These are phyloP conservation scores for Crocidura indochinensis DNA, from an alignment of 2,797 vertebrate species.

Conservation along the genomic window DNA sequence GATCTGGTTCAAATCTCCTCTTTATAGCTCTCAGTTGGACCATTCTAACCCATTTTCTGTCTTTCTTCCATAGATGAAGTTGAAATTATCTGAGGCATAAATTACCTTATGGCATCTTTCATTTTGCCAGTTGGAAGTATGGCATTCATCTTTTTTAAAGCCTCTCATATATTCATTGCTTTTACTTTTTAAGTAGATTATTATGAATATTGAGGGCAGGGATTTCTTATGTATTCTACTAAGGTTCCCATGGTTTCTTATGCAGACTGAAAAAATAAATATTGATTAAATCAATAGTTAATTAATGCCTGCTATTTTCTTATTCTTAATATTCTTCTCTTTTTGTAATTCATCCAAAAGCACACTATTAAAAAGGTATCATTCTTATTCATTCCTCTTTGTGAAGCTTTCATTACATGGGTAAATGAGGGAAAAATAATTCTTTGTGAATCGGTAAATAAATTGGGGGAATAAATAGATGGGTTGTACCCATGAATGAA, in stretches of 20 bases:
- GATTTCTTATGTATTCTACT: slow-evolving; percentile 47
- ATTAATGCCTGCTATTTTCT: slow-evolving; percentile 7
- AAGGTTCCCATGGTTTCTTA: not conserved
- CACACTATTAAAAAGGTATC: slow-evolving; percentile 30
- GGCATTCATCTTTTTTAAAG: slow-evolving; percentile 41
- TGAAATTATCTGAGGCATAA: slow-evolving; percentile 32
- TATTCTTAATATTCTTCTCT: not conserved
- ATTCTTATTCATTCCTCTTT: slow-evolving; percentile 30
- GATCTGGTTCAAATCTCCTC: slow-evolving; percentile 24
- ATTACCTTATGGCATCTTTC: slow-evolving; percentile 48
- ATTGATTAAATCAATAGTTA: slow-evolving; percentile 23
- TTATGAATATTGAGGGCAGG: slow-evolving; percentile 56
- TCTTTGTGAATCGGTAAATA: too few species aligned
- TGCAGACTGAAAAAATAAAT: slow-evolving; percentile 19
- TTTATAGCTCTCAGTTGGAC: slow-evolving; percentile 25
- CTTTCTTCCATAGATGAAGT: slow-evolving; percentile 17
- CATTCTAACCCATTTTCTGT: slow-evolving; percentile 44
- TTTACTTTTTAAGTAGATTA: slow-evolving; percentile 49
- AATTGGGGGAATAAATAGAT: not conserved
- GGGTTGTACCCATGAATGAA: not conserved
- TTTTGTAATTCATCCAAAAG: slow-evolving; percentile 42
- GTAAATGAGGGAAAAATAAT: too few species aligned
- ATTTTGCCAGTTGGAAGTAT: slow-evolving; percentile 55
- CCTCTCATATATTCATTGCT: slow-evolving; percentile 24
- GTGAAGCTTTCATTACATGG: slow-evolving; percentile 11